Evolutionary conservation across 2,888 invertebrate genomes (phyloP), one percentile per base, ranked within the genome.

Genomic region (Melinaea menophilus): DNA sequence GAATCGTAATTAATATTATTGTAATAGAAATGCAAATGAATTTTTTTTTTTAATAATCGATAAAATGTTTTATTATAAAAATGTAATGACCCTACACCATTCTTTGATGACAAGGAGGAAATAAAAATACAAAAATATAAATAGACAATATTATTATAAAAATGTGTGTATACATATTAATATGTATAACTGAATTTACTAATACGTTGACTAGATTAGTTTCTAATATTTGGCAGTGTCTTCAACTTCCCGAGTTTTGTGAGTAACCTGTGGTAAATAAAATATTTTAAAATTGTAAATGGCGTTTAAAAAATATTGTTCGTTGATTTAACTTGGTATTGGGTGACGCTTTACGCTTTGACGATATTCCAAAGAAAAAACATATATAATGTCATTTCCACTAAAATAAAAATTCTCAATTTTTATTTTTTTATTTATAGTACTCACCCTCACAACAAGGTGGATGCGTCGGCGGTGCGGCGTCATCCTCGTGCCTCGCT

Each of bases 71-170:
- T 22, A 22, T 22, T 22, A 22, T 37, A 37, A 37, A 5, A 37
- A 37, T 37, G 37, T 4, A 7, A 5, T 7, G 37, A 2, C 5
- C 3, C 7, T 41, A 22, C 22, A 22, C 22, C 22, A 22, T 22
- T 22, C 22, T 22, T 22, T 22, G 22, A 22, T 22, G 22, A 22
- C 22, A 22, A 22, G 22, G 22, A 22, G 22, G 22, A 78, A 81
- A 80, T 68, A 79, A 81, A 84, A 81, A 80, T 77, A 69, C 71
- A 70, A 66, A 73, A 77, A 76, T 88, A 83, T 84, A 87, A 90
- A 88, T 86, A 89, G 84, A 87, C 79, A 86, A 85, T 88, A 85
- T 88, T 87, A 89, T 87, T 89, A 88, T 90, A 89, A 85, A 89
- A 89, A 89, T 83, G 85, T 85, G 84, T 86, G 85, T 86, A 87